phyloP scores from a whole-genome alignment of 2,888 invertebrate species.

The Apoda limacodes region DNA sequence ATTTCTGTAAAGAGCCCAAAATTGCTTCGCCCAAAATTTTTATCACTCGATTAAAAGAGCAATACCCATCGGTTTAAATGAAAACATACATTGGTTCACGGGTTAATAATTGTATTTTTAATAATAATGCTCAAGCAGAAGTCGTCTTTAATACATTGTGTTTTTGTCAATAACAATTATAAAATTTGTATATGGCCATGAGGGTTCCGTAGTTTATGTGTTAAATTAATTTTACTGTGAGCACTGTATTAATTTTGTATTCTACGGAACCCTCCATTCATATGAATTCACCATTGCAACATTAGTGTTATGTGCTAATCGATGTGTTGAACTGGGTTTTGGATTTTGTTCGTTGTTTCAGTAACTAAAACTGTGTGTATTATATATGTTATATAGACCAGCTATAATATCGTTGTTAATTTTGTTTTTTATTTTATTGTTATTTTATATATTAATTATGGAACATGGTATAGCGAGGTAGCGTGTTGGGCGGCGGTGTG shows the following conservation, averaged over 20 bases:
- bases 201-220: conserved; percentile 51
- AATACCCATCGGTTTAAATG: too few relatives aligned
- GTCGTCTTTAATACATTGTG: conserved; percentile 25
- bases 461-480: conserved; percentile 39
- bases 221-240: conserved; percentile 16
- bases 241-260: conserved; percentile 17
- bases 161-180: conserved; percentile 30
- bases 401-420: too few relatives aligned
- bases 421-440: too few relatives aligned
- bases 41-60: conserved; percentile 9
- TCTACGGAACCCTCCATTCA: conserved; percentile 56
- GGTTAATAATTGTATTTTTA: too few relatives aligned
- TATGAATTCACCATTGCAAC: conserved; percentile 46
- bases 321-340: conserved; percentile 65
- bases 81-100: conserved; percentile 31
- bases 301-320: conserved; percentile 69
- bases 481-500: conserved; percentile 37
- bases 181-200: conserved; percentile 30
- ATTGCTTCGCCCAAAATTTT: conserved; percentile 9
- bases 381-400: conserved; percentile 52
- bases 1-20: conserved; percentile 55
- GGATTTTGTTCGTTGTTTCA: conserved; percentile 67
- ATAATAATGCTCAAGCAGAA: conserved; percentile 41
- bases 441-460: too few relatives aligned
- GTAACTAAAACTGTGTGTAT: conserved; percentile 67